Evolutionary conservation across 2,888 invertebrate species (phyloP).

Genomic region (Clusia tigrina): DNA sequence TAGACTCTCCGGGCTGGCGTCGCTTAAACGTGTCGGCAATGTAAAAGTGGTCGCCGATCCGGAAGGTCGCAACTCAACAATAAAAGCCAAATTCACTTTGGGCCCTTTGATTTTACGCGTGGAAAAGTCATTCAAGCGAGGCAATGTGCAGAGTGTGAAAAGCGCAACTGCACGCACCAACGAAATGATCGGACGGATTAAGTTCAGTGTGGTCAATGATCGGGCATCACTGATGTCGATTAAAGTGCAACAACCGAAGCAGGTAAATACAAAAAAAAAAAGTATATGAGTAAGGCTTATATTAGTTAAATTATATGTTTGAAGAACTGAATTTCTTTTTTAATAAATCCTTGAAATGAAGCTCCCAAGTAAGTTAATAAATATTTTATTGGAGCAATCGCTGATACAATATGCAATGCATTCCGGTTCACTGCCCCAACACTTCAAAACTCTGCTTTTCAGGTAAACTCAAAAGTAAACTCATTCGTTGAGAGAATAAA

Average conservation of each 20-base stretch:
- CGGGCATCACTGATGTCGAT: conserved; percentile 86
- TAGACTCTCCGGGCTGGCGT: conserved; percentile 81
- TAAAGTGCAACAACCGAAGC: conserved; percentile 85
- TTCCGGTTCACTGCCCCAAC: too few species aligned
- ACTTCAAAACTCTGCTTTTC: too few species aligned
- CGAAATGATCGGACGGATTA: conserved; percentile 84
- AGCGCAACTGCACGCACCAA: conserved; percentile 88
- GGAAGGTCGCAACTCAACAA: conserved; percentile 77
- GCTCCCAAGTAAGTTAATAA: too few species aligned
- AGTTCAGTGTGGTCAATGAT: conserved; percentile 78
- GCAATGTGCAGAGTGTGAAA: conserved; percentile 81
- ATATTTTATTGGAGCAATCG: too few species aligned
- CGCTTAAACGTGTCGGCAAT: conserved; percentile 80
- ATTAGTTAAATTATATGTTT: too few species aligned
- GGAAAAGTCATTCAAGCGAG: conserved; percentile 72
- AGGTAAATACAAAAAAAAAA: conserved; percentile 74
- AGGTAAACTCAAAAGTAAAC: too few species aligned
- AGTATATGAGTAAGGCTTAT: too few species aligned
- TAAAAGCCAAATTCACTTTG: conserved; percentile 81
- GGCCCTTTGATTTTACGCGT: conserved; percentile 81
- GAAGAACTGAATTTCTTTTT: too few species aligned
- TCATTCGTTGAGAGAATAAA: too few species aligned
- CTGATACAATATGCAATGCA: too few species aligned
- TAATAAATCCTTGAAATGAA: too few species aligned
- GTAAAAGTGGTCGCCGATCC: conserved; percentile 80